Percentiles rank a stretch among this genome's conserved stretches.
Evolutionary conservation across 2,888 invertebrate genomes (phyloP).

Genomic region (Macaria notata): DNA sequence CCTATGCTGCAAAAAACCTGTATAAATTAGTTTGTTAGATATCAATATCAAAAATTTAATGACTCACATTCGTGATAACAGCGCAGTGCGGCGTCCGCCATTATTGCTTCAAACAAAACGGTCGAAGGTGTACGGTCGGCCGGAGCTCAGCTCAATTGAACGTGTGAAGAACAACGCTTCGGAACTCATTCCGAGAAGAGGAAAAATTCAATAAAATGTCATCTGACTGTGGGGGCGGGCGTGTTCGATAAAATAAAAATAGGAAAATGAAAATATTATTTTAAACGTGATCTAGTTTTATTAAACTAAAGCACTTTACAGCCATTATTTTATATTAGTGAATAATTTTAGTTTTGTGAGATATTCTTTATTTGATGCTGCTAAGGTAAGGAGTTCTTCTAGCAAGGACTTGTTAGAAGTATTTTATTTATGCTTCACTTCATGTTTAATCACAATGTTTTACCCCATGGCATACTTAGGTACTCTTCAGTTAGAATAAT

Average conservation of each 20-base stretch:
- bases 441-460: too few species aligned
- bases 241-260: constrained; percentile 15
- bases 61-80: too few species aligned
- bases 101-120: neutral
- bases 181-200: neutral
- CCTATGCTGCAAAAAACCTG: too few species aligned
- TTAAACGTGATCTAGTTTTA: neutral
- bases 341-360: neutral
- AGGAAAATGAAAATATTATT: neutral
- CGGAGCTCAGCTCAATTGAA: neutral
- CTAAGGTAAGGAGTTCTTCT: too few species aligned
- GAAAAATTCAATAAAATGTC: constrained; percentile 10
- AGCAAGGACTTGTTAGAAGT: too few species aligned
- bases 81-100: too few species aligned
- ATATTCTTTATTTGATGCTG: too few species aligned
- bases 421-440: too few species aligned
- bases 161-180: neutral
- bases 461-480: too few species aligned
- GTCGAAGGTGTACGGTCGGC: neutral
- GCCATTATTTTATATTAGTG: neutral
- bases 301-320: neutral
- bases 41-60: too few species aligned
- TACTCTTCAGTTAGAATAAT: too few species aligned
- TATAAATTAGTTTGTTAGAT: too few species aligned
- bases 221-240: constrained; percentile 14